Conservation (phyloP, 2,888 invertebrate species). For the Boloria selene region DNA sequence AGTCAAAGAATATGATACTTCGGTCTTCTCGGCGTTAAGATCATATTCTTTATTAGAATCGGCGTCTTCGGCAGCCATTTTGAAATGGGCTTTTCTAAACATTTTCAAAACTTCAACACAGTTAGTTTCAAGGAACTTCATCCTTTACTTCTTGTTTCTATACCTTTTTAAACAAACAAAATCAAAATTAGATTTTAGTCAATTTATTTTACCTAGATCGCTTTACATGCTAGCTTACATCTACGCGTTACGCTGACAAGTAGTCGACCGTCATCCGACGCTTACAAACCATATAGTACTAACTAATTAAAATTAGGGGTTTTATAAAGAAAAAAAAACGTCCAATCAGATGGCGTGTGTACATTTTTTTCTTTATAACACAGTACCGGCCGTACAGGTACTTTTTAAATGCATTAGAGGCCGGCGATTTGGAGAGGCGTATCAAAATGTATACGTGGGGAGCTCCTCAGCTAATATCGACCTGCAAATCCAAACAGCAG, state of each 20-base stretch:
- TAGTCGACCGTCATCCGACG: slow-evolving; percentile 36
- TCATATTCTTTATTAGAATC: slow-evolving; percentile 69
- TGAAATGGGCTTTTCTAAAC: slow-evolving; percentile 75
- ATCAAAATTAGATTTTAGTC: slow-evolving; percentile 84
- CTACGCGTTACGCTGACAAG: slow-evolving; percentile 59
- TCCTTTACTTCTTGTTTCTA: slow-evolving; percentile 92
- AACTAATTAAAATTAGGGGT: slow-evolving; percentile 13
- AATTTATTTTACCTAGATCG: slow-evolving; percentile 70
- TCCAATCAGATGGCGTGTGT: neutral
- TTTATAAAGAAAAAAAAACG: slow-evolving; percentile 22
- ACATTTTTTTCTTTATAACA: slow-evolving; percentile 22
- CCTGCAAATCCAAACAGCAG: slow-evolving; percentile 81
- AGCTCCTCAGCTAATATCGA: slow-evolving; percentile 79
- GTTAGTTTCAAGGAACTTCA: slow-evolving; percentile 85
- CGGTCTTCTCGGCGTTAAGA: slow-evolving; percentile 56
- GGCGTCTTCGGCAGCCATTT: slow-evolving; percentile 70
- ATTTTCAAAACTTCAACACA: slow-evolving; percentile 82
- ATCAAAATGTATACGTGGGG: slow-evolving; percentile 68
- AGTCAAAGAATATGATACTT: slow-evolving; percentile 75
- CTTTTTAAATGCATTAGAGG: slow-evolving; percentile 71
- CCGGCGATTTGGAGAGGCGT: slow-evolving; percentile 63
- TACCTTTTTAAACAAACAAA: slow-evolving; percentile 93
- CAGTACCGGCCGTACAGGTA: slow-evolving; percentile 57
- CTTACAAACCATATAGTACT: slow-evolving; percentile 39
- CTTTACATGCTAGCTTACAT: slow-evolving; percentile 69